phyloP scores from a whole-genome alignment of 2,797 vertebrate genomes.

The Phaenicophaeus curvirostris region DNA sequence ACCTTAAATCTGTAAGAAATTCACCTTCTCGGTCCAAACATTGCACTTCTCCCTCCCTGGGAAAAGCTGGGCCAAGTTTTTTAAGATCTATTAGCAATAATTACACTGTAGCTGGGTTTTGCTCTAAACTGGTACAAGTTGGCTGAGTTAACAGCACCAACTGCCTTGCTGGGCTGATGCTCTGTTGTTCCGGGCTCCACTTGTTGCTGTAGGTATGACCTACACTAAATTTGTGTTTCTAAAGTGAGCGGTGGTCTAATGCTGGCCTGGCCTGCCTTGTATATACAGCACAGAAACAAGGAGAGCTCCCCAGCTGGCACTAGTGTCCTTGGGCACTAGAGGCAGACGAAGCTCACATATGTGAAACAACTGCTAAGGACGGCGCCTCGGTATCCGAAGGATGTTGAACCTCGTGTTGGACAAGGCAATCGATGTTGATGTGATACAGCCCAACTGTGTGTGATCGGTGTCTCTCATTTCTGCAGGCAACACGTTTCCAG shows the following conservation, averaged over 20 bases:
- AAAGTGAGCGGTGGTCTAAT: not conserved
- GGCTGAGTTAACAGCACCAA: not conserved
- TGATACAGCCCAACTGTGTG: not conserved
- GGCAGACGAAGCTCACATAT: conserved; percentile 86
- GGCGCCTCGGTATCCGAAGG: not conserved
- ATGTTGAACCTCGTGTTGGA: not conserved
- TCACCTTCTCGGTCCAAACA: not conserved
- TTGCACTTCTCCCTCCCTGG: not conserved
- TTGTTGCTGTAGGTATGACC: too few species aligned
- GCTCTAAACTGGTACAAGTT: not conserved
- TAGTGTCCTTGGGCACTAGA: conserved; percentile 85
- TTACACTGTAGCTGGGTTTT: not conserved
- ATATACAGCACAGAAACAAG: accelerated
- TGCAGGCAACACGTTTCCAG: not conserved
- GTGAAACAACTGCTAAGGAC: conserved; percentile 67
- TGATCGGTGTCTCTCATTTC: not conserved
- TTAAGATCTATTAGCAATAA: not conserved
- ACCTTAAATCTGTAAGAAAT: not conserved
- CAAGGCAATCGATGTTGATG: not conserved
- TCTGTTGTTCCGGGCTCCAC: not conserved
- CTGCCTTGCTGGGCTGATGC: not conserved
- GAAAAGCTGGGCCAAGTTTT: not conserved
- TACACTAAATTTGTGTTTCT: not conserved
- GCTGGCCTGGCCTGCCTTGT: not conserved
- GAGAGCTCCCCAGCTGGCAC: not conserved